Base-by-base conservation (phyloP, 2,888 invertebrate genomes). In the Nymphalis urticae region DNA sequence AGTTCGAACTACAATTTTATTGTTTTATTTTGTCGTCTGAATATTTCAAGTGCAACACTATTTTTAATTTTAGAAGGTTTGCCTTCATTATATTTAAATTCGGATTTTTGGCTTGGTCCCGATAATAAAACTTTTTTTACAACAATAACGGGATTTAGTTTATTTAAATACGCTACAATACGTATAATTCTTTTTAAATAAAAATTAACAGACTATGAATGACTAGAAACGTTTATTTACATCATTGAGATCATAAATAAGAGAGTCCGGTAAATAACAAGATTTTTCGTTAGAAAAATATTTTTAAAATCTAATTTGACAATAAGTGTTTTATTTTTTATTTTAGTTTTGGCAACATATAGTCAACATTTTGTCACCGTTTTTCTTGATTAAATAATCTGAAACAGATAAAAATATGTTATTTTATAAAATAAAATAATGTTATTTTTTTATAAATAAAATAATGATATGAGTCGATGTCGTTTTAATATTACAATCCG, bases 311-410 rank as follows among this genome's bases (percentile, higher is more conserved):
- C 42, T 42, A 58, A 42, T 42, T 42, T 17, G 42, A 42, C 19
- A 58, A 36, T 58, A 19, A 58, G n/a, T n/a, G 36, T 42, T 6
- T 42, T 58, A 36, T 42, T 53, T n/a, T 7, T 47, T 27, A 58
- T 63, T 65, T 68, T 66, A 68, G 42, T 59, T 68, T 66, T 71
- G 32, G 47, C 63, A 67, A 53, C 24, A 47, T 21, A 19, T 42
- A 42, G 19, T 67, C 69, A 64, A 54, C 53, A 63, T 24, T 63
- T 24, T 59, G 58, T 65, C 51, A 62, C 61, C 17, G 51, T 50
- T 62, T 64, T 48, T 67, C 69, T 60, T 66, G 60, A 64, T 67
- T 84, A 84, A 82, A 81, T 83, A 85, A 82, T 85, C 88, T 88
- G 88, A 73, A 88, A 88, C 84, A 87, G 82, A 79, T 63, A 73